phyloP scores from a whole-genome alignment of 2,888 invertebrate species.

The Hetaerina titia region DNA sequence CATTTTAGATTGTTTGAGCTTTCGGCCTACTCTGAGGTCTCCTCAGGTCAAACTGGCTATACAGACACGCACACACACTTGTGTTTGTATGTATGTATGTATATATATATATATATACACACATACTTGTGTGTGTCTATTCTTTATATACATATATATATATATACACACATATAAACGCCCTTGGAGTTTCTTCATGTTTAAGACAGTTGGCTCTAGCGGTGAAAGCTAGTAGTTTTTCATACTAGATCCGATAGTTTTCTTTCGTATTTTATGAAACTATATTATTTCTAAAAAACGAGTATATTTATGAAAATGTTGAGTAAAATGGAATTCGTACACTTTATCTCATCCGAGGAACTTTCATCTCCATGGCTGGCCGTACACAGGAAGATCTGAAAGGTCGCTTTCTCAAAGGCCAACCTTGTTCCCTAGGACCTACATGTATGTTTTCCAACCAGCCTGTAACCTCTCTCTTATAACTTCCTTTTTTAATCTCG shows the following conservation, averaged over 20 bases:
- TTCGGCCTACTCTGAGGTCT: no score
- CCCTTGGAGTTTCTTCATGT: no score
- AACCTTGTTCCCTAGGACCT: background rate
- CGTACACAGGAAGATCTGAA: background rate
- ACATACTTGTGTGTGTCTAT: no score
- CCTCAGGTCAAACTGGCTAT: no score
- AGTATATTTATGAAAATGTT: background rate
- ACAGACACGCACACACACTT: no score
- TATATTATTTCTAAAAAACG: background rate
- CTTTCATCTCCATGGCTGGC: background rate
- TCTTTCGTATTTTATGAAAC: background rate
- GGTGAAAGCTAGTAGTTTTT: background rate
- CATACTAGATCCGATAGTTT: background rate
- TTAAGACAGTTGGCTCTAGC: no score
- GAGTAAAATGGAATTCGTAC: background rate
- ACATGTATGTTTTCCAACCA: background rate
- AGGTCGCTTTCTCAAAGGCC: background rate
- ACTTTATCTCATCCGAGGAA: background rate
- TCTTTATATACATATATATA: no score
- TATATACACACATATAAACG: no score
- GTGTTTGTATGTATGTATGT: no score
- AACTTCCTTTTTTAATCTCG: background rate
- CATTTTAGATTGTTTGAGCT: no score
- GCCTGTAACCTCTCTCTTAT: background rate
- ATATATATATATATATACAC: no score